These are phyloP conservation scores for Drosophila neocordata DNA, from an alignment of 1,140 invertebrate genomes.

Conservation along the genomic window DNA sequence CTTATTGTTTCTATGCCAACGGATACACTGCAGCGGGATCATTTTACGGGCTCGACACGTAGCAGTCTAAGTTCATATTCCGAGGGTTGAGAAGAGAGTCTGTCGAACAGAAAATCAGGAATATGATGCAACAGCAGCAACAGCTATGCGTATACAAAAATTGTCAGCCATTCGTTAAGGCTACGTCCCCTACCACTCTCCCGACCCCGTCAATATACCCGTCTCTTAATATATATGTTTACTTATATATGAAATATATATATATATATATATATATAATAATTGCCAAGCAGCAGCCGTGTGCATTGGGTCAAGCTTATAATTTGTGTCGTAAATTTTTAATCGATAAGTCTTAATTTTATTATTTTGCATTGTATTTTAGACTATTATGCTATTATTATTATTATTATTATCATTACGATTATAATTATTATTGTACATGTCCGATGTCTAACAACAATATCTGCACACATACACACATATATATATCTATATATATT, in stretches of 20 bases:
- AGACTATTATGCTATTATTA: slow-evolving; percentile 69
- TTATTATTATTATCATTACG: slow-evolving; percentile 56
- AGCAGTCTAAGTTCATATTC: slow-evolving; percentile 87
- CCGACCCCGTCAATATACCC: slow-evolving; percentile 21
- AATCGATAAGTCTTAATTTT: slow-evolving; percentile 68
- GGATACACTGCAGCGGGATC: slow-evolving; percentile 85
- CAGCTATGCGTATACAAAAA: slow-evolving; percentile 53
- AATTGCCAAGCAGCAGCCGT: slow-evolving; percentile 55
- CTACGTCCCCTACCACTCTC: slow-evolving; percentile 15
- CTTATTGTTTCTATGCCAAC: slow-evolving; percentile 85
- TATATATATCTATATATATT: slow-evolving; percentile 30
- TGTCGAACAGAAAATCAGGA: slow-evolving; percentile 49
- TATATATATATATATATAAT: slow-evolving; percentile 32
- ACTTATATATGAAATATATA: slow-evolving; percentile 22
- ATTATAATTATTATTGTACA: slow-evolving; percentile 50
- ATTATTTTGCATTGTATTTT: slow-evolving; percentile 73
- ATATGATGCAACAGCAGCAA: slow-evolving; percentile 14
- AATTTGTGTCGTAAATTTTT: slow-evolving; percentile 65
- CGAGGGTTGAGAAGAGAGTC: slow-evolving; percentile 58
- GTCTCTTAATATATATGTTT: slow-evolving; percentile 24
- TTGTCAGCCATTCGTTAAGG: slow-evolving; percentile 64
- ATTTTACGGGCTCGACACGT: slow-evolving; percentile 86
- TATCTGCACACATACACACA: slow-evolving; percentile 32
- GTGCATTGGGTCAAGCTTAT: slow-evolving; percentile 55
- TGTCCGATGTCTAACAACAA: slow-evolving; percentile 34